Base-by-base conservation (phyloP, 2,888 invertebrate genomes). In the Tholera decimalis region DNA sequence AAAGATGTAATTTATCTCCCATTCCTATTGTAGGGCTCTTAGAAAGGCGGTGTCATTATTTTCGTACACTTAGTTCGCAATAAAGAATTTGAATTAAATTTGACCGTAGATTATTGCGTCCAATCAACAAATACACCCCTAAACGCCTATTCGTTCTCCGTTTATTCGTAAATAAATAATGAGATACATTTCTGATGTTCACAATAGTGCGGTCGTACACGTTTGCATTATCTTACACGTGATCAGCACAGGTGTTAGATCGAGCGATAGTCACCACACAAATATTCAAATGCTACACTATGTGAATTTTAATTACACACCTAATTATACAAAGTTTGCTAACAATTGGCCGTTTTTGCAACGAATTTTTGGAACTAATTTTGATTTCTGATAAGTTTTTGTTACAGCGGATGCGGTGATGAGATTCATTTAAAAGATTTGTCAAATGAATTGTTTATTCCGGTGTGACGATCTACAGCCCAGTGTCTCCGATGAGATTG, bases 201-300 rank as follows among this genome's bases (percentile, higher is more conserved):
- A 68, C 69, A 63, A 63, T 63, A 28, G 51, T 39, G 55, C 55
- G 41, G 15, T 63, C 46, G 63, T 63, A 15, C 69, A 73, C 73
- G 67, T 56, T n/a, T 43, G 43, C 41, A 33, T 39, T 63, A 73
- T 73, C 73, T n/a, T 47, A 18, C 39, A 49, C 55, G 43, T 59
- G 59, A 63, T 73, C 71, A 35, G 26, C 54, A 41, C 69, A 63
- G 46, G 46, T 59, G 73, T 56, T 50, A 59, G 73, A 73, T 73
- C 55, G 18, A 24, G 28, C 11, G 73, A 73, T 73, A 71, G 53
- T 44, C 51, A 33, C 47, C 46, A n/a, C n/a, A n/a, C 22, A 70
- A 59, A 55, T 57, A 56, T 73, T 51, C 47, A 18, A 20, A 44
- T 26, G 26, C 43, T 30, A 54, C 70, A 47, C 55, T n/a, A 3